Evolutionary conservation across 2,113 vertebrate species (phyloP).

Genomic region (Elephantulus edwardii): DNA sequence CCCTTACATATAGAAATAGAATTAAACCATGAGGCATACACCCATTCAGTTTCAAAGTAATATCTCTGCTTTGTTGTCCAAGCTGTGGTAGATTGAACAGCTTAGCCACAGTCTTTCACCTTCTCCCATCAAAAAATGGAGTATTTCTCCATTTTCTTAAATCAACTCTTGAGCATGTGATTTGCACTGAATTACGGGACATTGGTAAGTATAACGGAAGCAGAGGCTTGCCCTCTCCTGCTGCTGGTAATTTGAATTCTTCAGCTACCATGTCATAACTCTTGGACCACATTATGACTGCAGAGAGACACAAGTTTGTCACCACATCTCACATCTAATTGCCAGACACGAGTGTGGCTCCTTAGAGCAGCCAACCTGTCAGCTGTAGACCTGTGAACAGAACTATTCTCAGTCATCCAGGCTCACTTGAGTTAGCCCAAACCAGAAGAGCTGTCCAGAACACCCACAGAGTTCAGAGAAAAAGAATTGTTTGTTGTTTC

Average conservation of each 20-base stretch:
- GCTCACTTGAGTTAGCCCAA: not conserved
- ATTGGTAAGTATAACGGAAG: not conserved
- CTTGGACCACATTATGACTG: not conserved
- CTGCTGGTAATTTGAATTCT: not conserved
- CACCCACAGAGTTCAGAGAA: slow-evolving; percentile 32
- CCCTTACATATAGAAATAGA: not conserved
- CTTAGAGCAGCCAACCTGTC: not conserved
- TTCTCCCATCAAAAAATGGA: not conserved
- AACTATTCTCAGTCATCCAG: not conserved
- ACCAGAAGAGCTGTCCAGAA: not conserved
- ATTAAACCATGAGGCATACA: not conserved
- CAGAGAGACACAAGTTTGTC: not conserved
- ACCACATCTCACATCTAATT: not conserved
- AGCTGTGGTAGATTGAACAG: not conserved
- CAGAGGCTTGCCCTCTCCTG: not conserved
- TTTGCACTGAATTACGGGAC: not conserved
- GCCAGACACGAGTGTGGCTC: not conserved
- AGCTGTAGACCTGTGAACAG: not conserved
- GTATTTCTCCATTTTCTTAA: not conserved
- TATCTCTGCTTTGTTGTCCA: slow-evolving; percentile 13
- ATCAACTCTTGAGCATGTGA: not conserved
- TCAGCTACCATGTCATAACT: not conserved
- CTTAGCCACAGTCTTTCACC: not conserved
- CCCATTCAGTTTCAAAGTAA: not conserved
- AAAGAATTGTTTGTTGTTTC: slow-evolving; percentile 18